Conservation (phyloP, 2,797 vertebrate species). For the Odontamblyopus lacepedii region DNA sequence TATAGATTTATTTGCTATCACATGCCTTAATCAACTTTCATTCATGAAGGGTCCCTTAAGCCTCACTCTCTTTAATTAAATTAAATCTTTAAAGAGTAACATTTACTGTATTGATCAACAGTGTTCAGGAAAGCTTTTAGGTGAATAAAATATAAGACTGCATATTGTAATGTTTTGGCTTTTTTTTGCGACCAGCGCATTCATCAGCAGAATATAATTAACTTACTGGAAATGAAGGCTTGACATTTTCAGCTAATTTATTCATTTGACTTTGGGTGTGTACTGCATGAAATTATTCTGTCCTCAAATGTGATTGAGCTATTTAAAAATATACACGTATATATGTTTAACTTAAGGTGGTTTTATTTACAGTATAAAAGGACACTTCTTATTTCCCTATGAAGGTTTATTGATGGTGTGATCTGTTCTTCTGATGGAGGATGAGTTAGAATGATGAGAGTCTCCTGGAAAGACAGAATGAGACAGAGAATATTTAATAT, state of each 20-base stretch:
- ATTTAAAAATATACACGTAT: too few species aligned
- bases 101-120: conserved; percentile 15
- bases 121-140: conserved; percentile 17
- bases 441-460: too few species aligned
- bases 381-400: too few species aligned
- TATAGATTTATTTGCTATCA: conserved; percentile 11
- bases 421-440: too few species aligned
- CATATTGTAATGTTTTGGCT: conserved; percentile 16
- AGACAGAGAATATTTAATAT: neutral
- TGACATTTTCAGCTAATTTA: conserved; percentile 27
- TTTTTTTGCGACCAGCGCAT: conserved; percentile 14
- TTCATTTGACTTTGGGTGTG: conserved; percentile 32
- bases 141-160: conserved; percentile 25
- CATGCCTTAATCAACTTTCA: neutral
- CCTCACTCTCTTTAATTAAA: conserved; percentile 16
- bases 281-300: conserved; percentile 26
- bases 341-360: too few species aligned
- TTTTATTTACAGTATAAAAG: too few species aligned
- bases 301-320: conserved; percentile 28
- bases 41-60: neutral
- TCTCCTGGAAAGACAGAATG: too few species aligned
- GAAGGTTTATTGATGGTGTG: too few species aligned
- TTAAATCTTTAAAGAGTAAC: conserved; percentile 9
- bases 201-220: conserved; percentile 20
- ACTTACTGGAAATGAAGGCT: conserved; percentile 14